Evolutionary conservation across 2,797 vertebrate genomes (phyloP).

Genomic region (Microtus californicus): DNA sequence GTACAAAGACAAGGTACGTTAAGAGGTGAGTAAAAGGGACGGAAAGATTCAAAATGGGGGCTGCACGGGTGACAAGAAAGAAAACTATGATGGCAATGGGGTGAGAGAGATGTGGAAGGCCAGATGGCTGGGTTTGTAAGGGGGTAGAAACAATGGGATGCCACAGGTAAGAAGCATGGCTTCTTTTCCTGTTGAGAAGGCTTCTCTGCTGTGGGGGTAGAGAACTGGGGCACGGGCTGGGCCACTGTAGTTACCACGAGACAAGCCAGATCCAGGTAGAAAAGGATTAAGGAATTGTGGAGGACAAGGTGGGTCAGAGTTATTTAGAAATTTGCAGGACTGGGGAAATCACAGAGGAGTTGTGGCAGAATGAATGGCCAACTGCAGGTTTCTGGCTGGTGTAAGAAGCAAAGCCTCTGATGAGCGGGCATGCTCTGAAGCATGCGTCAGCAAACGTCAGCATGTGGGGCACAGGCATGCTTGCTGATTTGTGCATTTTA

Average conservation of each 20-base stretch:
- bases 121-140: not conserved
- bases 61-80: not conserved
- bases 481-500: not conserved
- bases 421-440: not conserved
- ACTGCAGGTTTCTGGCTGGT: not conserved
- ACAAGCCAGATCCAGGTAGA: not conserved
- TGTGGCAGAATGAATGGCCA: not conserved
- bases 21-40: not conserved
- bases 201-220: not conserved
- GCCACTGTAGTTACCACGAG: not conserved
- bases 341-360: not conserved
- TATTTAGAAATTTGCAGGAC: not conserved
- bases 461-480: not conserved
- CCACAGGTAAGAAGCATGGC: too few relatives aligned
- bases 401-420: not conserved
- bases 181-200: not conserved
- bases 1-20: not conserved
- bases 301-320: not conserved
- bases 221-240: not conserved
- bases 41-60: not conserved
- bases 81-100: not conserved
- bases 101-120: not conserved
- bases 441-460: not conserved
- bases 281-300: not conserved
- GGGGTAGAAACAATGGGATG: not conserved